phyloP scores from a whole-genome alignment of 1,140 invertebrate genomes.

The Diachasma alloeum region DNA sequence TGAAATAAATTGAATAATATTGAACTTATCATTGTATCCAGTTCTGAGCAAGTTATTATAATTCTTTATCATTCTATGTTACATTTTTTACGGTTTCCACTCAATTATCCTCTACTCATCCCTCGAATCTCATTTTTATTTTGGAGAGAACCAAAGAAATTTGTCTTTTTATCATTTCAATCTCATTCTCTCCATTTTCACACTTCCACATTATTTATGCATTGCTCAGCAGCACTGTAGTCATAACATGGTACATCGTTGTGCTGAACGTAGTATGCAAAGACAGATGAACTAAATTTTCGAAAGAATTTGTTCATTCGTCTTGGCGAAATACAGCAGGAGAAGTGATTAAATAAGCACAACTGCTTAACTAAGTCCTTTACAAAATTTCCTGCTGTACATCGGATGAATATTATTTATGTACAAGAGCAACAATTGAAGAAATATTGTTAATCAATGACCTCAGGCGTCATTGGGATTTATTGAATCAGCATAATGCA shows the following conservation, averaged over 20 bases:
- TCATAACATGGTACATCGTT: neutral
- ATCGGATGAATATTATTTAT: neutral
- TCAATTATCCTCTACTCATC: neutral
- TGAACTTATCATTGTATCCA: constrained; percentile 45
- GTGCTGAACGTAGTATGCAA: neutral
- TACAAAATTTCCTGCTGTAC: neutral
- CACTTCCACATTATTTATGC: neutral
- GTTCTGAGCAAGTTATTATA: constrained; percentile 54
- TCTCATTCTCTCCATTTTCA: constrained; percentile 3
- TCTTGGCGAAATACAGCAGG: neutral
- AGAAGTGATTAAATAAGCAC: neutral
- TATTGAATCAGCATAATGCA: neutral
- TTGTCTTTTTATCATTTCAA: neutral
- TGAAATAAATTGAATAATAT: constrained; percentile 36
- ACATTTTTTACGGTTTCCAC: constrained; percentile 25
- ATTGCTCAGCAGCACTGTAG: neutral
- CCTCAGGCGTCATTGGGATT: neutral
- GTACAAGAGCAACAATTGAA: neutral
- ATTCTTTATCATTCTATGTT: constrained; percentile 38
- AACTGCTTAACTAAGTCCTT: neutral
- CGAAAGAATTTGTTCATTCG: neutral
- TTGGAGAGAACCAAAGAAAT: neutral
- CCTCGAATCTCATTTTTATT: neutral
- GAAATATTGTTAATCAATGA: neutral
- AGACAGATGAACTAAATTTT: neutral